Evolutionary conservation across 2,888 invertebrate genomes (phyloP).

Genomic region (Drosophila nr. perissopoda): DNA sequence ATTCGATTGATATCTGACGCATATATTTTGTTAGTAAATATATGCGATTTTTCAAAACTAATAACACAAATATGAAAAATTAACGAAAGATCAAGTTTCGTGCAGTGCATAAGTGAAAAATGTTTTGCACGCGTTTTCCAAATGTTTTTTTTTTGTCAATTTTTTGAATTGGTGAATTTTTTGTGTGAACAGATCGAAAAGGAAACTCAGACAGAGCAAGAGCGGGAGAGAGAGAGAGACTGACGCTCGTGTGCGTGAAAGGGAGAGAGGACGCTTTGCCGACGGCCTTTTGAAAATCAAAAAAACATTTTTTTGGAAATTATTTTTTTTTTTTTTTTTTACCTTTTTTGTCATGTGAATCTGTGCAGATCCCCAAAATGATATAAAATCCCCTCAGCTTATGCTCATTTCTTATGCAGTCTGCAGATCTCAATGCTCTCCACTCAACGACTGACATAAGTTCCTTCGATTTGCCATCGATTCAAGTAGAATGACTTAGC

Average conservation of each 20-base stretch:
- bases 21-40: background rate
- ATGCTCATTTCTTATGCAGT: background rate
- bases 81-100: constrained; percentile 11
- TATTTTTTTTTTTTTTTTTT: background rate
- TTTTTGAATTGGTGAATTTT: constrained; percentile 22
- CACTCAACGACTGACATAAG: background rate
- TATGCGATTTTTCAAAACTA: background rate
- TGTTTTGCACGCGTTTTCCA: constrained; percentile 8
- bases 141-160: constrained; percentile 12
- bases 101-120: constrained; percentile 28
- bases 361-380: constrained; percentile 1
- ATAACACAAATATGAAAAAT: constrained; percentile 1
- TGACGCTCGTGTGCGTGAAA: background rate
- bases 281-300: constrained; percentile 26
- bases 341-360: constrained; percentile 5
- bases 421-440: background rate
- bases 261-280: constrained; percentile 12
- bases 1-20: constrained; percentile 4
- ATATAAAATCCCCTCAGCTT: background rate
- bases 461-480: background rate
- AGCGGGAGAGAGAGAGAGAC: background rate
- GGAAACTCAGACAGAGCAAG: constrained; percentile 3
- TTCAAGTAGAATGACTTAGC: background rate
- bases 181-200: constrained; percentile 16
- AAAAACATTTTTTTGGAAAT: background rate